phyloP scores from a whole-genome alignment of 2,797 vertebrate species.

The Amazona finschi region DNA sequence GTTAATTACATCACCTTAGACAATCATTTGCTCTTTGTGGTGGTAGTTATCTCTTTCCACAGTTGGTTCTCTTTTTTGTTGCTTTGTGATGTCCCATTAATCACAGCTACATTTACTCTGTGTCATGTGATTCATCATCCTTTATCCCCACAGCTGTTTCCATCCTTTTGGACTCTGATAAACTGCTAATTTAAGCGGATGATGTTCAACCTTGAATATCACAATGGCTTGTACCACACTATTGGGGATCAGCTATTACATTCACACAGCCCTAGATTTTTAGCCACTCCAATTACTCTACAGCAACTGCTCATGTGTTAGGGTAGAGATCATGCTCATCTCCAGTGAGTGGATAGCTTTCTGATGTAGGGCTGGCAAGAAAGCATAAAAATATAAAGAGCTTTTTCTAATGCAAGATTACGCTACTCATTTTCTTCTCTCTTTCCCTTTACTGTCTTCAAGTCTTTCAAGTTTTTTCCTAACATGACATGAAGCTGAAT shows the following conservation, averaged over 20 bases:
- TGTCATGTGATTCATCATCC: conserved; percentile 88
- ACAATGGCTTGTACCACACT: conserved; percentile 49
- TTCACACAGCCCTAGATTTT: conserved; percentile 41
- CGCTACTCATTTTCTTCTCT: neutral
- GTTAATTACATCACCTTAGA: conserved; percentile 88
- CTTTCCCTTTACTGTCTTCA: neutral
- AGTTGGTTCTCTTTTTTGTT: conserved; percentile 78
- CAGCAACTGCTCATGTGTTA: neutral
- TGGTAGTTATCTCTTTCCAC: conserved; percentile 86
- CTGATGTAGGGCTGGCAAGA: neutral
- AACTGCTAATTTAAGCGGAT: conserved; percentile 81
- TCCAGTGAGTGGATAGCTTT: neutral
- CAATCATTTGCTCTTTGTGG: conserved; percentile 85
- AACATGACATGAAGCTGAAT: neutral
- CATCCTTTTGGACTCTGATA: conserved; percentile 75
- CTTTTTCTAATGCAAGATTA: neutral
- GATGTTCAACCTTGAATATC: conserved; percentile 75
- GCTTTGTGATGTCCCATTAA: conserved; percentile 86
- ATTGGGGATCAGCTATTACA: conserved; percentile 54
- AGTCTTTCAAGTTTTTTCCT: neutral
- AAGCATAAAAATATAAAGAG: neutral
- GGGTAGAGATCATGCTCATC: neutral
- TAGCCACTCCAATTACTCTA: conserved; percentile 42
- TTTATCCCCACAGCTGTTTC: conserved; percentile 61
- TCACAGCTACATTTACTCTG: conserved; percentile 84